phyloP scores from a whole-genome alignment of 35 echinoderm and acorn worm genomes.

The Nesometra sesokonis region DNA sequence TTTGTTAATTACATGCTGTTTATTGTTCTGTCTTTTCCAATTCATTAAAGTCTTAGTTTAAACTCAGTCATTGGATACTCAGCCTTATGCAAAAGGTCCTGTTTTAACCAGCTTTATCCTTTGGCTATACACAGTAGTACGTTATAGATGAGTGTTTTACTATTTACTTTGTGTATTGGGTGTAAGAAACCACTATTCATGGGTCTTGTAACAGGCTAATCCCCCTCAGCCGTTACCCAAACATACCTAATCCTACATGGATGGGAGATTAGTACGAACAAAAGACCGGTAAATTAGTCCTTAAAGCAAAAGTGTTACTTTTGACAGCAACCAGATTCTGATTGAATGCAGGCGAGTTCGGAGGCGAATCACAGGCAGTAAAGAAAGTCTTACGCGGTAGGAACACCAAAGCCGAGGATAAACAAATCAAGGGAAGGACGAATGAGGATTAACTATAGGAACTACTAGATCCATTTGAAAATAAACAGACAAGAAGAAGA shows the following conservation, averaged over 20 bases:
- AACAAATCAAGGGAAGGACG: no score
- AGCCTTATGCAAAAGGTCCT: background rate
- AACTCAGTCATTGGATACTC: background rate
- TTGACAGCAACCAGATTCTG: background rate
- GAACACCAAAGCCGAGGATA: no score
- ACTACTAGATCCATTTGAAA: no score
- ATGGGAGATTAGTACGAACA: background rate
- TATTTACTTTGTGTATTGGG: background rate
- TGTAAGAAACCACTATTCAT: background rate
- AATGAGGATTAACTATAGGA: no score
- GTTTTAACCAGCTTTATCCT: background rate
- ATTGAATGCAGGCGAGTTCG: background rate
- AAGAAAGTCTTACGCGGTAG: no score
- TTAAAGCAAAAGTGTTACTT: background rate
- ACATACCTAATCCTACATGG: background rate
- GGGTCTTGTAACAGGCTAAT: background rate
- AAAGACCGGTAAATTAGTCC: background rate
- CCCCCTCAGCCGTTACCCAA: background rate
- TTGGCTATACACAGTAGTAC: background rate
- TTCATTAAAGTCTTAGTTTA: background rate
- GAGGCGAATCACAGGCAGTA: background rate
- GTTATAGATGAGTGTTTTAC: background rate
- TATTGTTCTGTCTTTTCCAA: background rate
- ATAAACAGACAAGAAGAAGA: no score
- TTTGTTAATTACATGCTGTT: background rate